Evolutionary conservation across 2,888 invertebrate species (phyloP).

Genomic region (Nemapogon koenigi): DNA sequence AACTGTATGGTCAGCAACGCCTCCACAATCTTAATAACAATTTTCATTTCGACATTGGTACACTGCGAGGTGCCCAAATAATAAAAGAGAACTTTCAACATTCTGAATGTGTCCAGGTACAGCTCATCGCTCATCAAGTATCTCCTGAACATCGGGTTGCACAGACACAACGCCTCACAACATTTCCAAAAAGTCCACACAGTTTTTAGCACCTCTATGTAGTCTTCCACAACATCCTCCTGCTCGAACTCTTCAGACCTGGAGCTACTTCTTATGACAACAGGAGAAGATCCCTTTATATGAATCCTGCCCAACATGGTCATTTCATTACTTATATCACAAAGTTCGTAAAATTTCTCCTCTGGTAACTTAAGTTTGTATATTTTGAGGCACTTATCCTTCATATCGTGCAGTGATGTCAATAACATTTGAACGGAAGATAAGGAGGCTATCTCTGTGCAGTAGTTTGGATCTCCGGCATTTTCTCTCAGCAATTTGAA

Average conservation of each 20-base stretch:
- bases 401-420: slow-evolving; percentile 40
- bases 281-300: slow-evolving; percentile 23
- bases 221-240: slow-evolving; percentile 22
- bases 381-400: slow-evolving; percentile 39
- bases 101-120: slow-evolving; percentile 37
- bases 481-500: slow-evolving; percentile 48
- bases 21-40: slow-evolving; percentile 43
- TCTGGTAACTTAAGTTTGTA: slow-evolving; percentile 34
- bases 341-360: slow-evolving; percentile 34
- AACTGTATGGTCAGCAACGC: slow-evolving; percentile 51
- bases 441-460: slow-evolving; percentile 39
- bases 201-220: slow-evolving; percentile 41
- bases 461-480: slow-evolving; percentile 28
- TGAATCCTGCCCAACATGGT: slow-evolving; percentile 22
- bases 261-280: slow-evolving; percentile 22
- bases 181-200: slow-evolving; percentile 58
- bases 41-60: slow-evolving; percentile 26
- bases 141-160: slow-evolving; percentile 60
- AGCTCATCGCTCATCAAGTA: slow-evolving; percentile 41
- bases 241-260: slow-evolving; percentile 20
- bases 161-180: slow-evolving; percentile 55
- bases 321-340: slow-evolving; percentile 31
- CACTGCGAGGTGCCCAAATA: slow-evolving; percentile 27
- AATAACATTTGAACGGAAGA: slow-evolving; percentile 51
- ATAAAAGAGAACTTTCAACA: slow-evolving; percentile 40